Conservation (phyloP, 2,888 invertebrate species). For the Caenorhabditis zanzibari region DNA sequence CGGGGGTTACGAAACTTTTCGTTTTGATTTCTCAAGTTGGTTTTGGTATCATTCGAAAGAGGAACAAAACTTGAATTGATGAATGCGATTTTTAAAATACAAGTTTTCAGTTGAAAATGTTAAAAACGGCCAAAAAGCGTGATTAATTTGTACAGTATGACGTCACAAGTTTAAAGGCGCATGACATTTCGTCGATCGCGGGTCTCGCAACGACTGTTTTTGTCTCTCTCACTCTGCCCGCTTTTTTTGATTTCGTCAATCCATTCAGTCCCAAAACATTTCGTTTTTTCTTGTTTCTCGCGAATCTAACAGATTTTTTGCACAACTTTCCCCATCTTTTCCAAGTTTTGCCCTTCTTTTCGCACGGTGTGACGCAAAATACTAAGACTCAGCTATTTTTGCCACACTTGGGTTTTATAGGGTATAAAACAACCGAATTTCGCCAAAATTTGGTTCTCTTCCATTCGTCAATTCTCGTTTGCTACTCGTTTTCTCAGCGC, state of each 20-base stretch:
- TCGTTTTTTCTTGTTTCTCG: neutral
- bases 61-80: neutral
- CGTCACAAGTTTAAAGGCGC: conserved; percentile 50
- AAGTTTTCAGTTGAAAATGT: conserved; percentile 32
- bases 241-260: conserved; percentile 43
- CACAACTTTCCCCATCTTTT: conserved; percentile 9
- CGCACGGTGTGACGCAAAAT: conserved; percentile 54
- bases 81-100: neutral
- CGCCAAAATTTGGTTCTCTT: conserved; percentile 54
- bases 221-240: conserved; percentile 12
- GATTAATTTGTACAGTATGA: conserved; percentile 33
- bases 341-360: conserved; percentile 4
- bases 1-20: conserved; percentile 39
- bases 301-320: neutral
- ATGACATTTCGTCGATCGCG: conserved; percentile 2
- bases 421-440: conserved; percentile 41
- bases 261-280: conserved; percentile 48
- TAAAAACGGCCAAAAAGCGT: conserved; percentile 14
- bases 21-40: neutral
- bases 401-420: conserved; percentile 62
- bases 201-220: conserved; percentile 54
- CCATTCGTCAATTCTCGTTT: conserved; percentile 60
- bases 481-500: conserved; percentile 57
- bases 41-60: conserved; percentile 7
- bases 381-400: conserved; percentile 27